phyloP scores from a whole-genome alignment of 2,888 invertebrate genomes.

The Eristalinus sepulchralis region DNA sequence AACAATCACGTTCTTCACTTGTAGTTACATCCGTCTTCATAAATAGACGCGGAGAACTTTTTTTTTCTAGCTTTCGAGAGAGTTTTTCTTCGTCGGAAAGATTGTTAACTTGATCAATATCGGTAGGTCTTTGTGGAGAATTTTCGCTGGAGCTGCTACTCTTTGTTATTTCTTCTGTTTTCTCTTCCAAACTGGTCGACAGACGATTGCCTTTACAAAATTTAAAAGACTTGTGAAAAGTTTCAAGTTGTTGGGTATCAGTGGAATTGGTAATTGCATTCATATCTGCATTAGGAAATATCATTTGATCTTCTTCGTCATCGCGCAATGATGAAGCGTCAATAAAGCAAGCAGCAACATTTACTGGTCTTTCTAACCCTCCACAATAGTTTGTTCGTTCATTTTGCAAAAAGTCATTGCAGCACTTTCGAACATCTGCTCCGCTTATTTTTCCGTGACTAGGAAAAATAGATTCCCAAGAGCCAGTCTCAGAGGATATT shows the following conservation, averaged over 20 bases:
- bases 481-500: conserved; percentile 85
- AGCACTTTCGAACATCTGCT: conserved; percentile 80
- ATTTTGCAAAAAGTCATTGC: conserved; percentile 81
- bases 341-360: conserved; percentile 85
- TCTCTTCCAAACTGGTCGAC: conserved; percentile 28
- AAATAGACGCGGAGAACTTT: conserved; percentile 32
- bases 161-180: conserved; percentile 34
- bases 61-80: conserved; percentile 63
- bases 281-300: conserved; percentile 75
- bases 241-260: conserved; percentile 76
- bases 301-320: conserved; percentile 83
- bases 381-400: conserved; percentile 78
- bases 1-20: conserved; percentile 74
- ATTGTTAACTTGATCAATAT: conserved; percentile 76
- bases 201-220: conserved; percentile 76
- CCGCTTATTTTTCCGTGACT: conserved; percentile 71
- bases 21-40: conserved; percentile 71
- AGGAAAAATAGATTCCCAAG: conserved; percentile 85
- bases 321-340: conserved; percentile 89
- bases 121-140: conserved; percentile 73
- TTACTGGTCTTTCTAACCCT: conserved; percentile 46
- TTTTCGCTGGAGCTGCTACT: conserved; percentile 75
- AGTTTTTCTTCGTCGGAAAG: conserved; percentile 79
- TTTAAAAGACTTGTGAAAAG: conserved; percentile 80
- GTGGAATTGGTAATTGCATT: conserved; percentile 20